Conservation (phyloP, 1,140 invertebrate genomes). For the Temnothorax nylanderi region DNA sequence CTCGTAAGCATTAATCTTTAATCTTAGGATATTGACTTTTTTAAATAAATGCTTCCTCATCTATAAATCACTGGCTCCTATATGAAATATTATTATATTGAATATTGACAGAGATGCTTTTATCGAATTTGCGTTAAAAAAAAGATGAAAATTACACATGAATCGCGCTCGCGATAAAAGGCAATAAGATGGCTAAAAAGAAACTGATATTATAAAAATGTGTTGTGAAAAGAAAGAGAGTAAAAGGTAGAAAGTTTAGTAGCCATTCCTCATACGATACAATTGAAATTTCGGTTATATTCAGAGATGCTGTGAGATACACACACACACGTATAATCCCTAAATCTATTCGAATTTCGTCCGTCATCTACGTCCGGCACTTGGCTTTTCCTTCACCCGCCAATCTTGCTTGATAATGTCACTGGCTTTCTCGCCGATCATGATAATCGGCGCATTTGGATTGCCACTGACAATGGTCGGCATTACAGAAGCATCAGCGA, state of each 20-base stretch:
- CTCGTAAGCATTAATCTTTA: neutral
- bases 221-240: neutral
- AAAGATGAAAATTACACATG: neutral
- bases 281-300: neutral
- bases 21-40: neutral
- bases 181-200: neutral
- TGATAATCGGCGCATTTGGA: conserved; percentile 91
- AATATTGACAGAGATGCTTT: neutral
- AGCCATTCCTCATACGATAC: neutral
- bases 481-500: conserved; percentile 93
- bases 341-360: neutral
- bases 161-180: neutral
- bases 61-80: neutral
- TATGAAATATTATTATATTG: neutral
- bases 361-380: conserved; percentile 49
- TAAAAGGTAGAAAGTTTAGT: neutral
- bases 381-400: conserved; percentile 80
- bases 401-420: conserved; percentile 94
- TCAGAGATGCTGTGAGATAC: neutral
- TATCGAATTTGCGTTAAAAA: neutral
- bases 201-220: neutral
- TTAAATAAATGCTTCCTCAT: neutral
- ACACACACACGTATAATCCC: too few species aligned
- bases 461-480: conserved; percentile 93
- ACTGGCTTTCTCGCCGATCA: conserved; percentile 93